Conservation (phyloP, 2,888 invertebrate species). For the Drosophila stalkeri region DNA sequence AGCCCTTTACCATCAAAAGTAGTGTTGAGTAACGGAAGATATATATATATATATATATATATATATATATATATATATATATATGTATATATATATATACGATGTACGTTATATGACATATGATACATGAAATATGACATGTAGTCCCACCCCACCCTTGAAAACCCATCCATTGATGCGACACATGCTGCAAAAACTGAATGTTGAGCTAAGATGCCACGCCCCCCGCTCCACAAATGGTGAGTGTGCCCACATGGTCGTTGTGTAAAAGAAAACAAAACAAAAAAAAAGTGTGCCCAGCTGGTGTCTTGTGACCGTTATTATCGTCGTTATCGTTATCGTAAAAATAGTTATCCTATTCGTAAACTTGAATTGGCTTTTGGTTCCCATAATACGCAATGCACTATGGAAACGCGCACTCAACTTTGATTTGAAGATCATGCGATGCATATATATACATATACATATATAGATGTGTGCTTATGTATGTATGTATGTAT, state of each 20-base stretch:
- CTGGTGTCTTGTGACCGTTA: constrained; percentile 47
- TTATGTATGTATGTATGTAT: constrained; percentile 12
- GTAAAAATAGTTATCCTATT: constrained; percentile 47
- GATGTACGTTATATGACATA: background rate
- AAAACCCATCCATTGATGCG: constrained; percentile 37
- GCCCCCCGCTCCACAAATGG: constrained; percentile 43
- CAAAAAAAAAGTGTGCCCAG: constrained; percentile 26
- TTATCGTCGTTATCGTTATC: constrained; percentile 51
- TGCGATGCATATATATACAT: constrained; percentile 14
- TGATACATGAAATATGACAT: constrained; percentile 3
- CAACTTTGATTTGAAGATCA: constrained; percentile 40
- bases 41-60: constrained; percentile 16
- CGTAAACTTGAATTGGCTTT: constrained; percentile 56
- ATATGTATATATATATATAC: constrained; percentile 2
- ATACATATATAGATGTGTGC: background rate
- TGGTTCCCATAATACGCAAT: constrained; percentile 50
- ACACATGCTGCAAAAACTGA: constrained; percentile 47
- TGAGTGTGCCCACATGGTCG: constrained; percentile 55
- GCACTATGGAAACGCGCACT: constrained; percentile 47
- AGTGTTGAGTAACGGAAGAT: constrained; percentile 24
- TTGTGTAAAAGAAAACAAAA: constrained; percentile 34
- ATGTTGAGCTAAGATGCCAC: constrained; percentile 51
- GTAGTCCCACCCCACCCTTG: constrained; percentile 2
- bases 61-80: background rate
- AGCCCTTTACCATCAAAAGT: constrained; percentile 19